These are phyloP conservation scores for Philotrypesis tridentata DNA, from an alignment of 1,140 invertebrate species.

Conservation along the genomic window DNA sequence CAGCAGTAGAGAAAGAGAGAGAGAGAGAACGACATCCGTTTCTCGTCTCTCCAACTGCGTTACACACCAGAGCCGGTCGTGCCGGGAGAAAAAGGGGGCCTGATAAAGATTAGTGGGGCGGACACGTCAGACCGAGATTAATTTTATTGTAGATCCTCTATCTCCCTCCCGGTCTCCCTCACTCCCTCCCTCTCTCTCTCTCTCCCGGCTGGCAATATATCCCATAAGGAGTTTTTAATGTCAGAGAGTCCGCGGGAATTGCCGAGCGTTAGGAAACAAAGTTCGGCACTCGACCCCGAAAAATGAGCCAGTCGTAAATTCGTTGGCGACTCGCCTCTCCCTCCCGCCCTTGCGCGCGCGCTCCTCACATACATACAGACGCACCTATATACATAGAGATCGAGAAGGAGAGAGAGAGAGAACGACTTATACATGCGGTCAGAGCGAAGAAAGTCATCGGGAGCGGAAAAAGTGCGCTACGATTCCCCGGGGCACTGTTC, in stretches of 20 bases:
- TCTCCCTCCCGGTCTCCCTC: background rate
- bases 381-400: background rate
- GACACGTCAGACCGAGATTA: conserved; percentile 23
- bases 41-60: conserved; percentile 1
- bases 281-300: conserved; percentile 24
- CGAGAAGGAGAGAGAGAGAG: too few relatives aligned
- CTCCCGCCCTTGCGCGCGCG: too few relatives aligned
- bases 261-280: conserved; percentile 33
- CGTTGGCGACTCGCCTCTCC: background rate
- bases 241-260: background rate
- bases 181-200: background rate
- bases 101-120: conserved; percentile 29
- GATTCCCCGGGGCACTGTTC: conserved; percentile 59
- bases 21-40: background rate
- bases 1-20: too few relatives aligned
- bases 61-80: background rate
- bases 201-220: background rate
- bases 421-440: background rate
- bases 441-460: conserved; percentile 6
- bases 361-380: too few relatives aligned
- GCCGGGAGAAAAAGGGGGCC: background rate
- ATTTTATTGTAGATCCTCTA: conserved; percentile 18
- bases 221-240: conserved; percentile 25
- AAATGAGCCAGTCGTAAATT: conserved; percentile 38
- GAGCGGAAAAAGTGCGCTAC: conserved; percentile 40